Conservation (phyloP, 1,140 invertebrate species). For the Calosoma granatense region DNA sequence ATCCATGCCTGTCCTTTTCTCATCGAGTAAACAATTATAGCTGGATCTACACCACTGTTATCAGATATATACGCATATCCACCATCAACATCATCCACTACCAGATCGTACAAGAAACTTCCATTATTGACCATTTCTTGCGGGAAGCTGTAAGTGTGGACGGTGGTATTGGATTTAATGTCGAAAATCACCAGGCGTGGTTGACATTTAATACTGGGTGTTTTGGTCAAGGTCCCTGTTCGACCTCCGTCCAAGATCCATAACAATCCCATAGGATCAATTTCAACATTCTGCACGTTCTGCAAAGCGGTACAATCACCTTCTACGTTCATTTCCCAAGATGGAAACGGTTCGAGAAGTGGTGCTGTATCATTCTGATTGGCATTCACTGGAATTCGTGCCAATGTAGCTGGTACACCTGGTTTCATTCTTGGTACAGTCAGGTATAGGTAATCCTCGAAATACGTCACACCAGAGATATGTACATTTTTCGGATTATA, state of each 20-base stretch:
- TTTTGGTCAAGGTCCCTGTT: slow-evolving; percentile 29
- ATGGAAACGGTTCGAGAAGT: slow-evolving; percentile 51
- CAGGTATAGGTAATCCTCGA: slow-evolving; percentile 49
- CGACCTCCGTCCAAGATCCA: slow-evolving; percentile 60
- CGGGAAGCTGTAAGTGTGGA: slow-evolving; percentile 46
- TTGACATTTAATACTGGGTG: slow-evolving; percentile 42
- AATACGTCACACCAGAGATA: slow-evolving; percentile 50
- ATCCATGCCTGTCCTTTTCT: slow-evolving; percentile 54
- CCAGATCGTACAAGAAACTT: slow-evolving; percentile 54
- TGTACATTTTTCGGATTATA: slow-evolving; percentile 52
- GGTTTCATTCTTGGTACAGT: slow-evolving; percentile 50
- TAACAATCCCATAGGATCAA: slow-evolving; percentile 54
- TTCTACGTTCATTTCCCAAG: slow-evolving; percentile 51
- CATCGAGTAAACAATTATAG: slow-evolving; percentile 56
- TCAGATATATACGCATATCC: slow-evolving; percentile 61
- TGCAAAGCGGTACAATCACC: slow-evolving; percentile 52
- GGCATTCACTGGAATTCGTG: slow-evolving; percentile 39
- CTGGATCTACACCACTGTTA: slow-evolving; percentile 49
- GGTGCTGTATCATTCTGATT: slow-evolving; percentile 41
- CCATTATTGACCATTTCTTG: slow-evolving; percentile 36
- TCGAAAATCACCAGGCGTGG: slow-evolving; percentile 57
- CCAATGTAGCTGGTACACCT: slow-evolving; percentile 56
- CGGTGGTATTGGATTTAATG: slow-evolving; percentile 43
- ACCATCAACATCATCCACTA: slow-evolving; percentile 53
- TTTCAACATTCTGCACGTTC: slow-evolving; percentile 58